A percentile compares a stretch with the other conserved stretches of the same genome.
Evolutionary conservation across 2,113 vertebrate genomes (phyloP).

Genomic region (Pygathrix nemaeus): DNA sequence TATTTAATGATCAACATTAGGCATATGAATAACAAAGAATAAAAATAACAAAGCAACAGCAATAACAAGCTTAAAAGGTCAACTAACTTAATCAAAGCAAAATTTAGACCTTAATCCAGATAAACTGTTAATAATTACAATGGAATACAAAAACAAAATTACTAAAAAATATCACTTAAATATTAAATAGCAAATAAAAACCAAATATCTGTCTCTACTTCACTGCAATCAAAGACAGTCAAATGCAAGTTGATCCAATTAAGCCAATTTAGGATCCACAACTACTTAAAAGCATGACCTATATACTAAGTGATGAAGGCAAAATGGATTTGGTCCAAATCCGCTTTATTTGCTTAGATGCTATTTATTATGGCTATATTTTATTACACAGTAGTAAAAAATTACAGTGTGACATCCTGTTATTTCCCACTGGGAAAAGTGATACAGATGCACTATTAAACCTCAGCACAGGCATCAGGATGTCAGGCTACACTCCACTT

Average conservation of each 20-base stretch:
- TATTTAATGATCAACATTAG: neutral
- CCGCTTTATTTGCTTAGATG: conserved; percentile 80
- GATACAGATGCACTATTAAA: conserved; percentile 82
- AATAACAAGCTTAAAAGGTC: neutral
- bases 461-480: conserved; percentile 61
- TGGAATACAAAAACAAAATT: neutral
- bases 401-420: conserved; percentile 82
- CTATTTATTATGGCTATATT: conserved; percentile 84
- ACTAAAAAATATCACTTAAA: conserved; percentile 21
- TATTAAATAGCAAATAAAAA: conserved; percentile 40
- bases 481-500: conserved; percentile 70
- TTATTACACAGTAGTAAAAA: conserved; percentile 85
- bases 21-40: neutral
- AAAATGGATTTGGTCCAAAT: conserved; percentile 79
- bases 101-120: neutral
- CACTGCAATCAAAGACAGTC: conserved; percentile 1
- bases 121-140: neutral
- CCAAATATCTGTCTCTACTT: conserved; percentile 2
- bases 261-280: conserved; percentile 8
- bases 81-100: neutral
- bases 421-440: conserved; percentile 83
- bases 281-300: conserved; percentile 62
- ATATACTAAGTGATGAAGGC: conserved; percentile 70
- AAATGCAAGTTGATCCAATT: conserved; percentile 44
- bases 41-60: neutral